A percentile compares a stretch with the other conserved stretches of the same genome.
These are phyloP conservation scores for Eristalis pertinax DNA, from an alignment of 2,888 invertebrate genomes.

Conservation along the genomic window DNA sequence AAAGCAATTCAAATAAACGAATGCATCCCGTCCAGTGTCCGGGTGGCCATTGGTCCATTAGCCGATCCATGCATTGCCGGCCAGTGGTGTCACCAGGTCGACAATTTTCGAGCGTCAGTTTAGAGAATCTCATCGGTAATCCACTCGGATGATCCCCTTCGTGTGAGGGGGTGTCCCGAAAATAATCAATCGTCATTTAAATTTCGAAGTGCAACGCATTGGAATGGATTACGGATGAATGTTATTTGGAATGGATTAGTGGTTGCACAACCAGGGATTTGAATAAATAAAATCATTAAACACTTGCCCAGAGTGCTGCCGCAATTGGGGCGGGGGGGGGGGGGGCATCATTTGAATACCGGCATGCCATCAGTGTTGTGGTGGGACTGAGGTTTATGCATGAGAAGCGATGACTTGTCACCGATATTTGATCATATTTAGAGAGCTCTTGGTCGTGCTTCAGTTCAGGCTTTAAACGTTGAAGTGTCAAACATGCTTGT, in stretches of 20 bases:
- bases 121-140: not conserved
- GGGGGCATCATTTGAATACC: not conserved
- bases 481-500: no score
- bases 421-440: no score
- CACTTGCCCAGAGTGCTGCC: not conserved
- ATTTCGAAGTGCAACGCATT: not conserved
- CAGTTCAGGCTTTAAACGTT: no score
- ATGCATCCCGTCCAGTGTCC: not conserved
- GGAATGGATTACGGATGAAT: not conserved
- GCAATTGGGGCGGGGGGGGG: no score
- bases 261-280: not conserved
- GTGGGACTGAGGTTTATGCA: not conserved
- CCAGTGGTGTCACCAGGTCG: not conserved
- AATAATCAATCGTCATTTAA: constrained; percentile 21
- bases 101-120: not conserved
- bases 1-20: not conserved
- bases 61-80: not conserved
- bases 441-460: no score
- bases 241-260: not conserved
- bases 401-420: no score
- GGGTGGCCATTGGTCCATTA: not conserved
- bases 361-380: not conserved
- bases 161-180: not conserved
- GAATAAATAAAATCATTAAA: not conserved
- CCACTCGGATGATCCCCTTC: not conserved